Percentiles rank a stretch among this genome's conserved stretches.
Evolutionary conservation across 53 echinoderm and acorn worm species (phyloP).

Genomic region (Patiria pectinifera): DNA sequence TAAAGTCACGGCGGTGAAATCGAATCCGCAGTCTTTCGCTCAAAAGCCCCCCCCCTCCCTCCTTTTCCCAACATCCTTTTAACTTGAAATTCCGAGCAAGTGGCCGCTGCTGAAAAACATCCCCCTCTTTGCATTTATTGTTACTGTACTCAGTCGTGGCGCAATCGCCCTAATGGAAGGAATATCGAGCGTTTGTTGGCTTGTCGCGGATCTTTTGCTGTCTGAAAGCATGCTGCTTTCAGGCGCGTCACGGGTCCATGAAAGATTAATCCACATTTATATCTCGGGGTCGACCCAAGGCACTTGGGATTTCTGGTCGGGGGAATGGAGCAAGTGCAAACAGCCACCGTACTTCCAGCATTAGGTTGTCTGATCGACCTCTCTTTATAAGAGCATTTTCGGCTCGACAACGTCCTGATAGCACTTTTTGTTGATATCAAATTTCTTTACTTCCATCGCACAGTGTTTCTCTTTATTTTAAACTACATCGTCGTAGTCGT

Average conservation of each 20-base stretch:
- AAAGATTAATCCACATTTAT: slow-evolving; percentile 19
- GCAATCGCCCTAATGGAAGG: slow-evolving; percentile 51
- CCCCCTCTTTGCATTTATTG: not conserved
- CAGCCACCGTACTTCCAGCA: not conserved
- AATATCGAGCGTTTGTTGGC: slow-evolving; percentile 25
- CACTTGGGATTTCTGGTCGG: not conserved
- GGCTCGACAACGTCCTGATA: too few relatives aligned
- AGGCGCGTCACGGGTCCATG: not conserved
- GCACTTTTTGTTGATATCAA: too few relatives aligned
- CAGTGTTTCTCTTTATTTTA: too few relatives aligned
- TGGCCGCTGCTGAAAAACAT: not conserved
- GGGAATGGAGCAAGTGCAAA: not conserved
- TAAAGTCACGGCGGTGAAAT: slow-evolving; percentile 41
- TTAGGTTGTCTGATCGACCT: not conserved
- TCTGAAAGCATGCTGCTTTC: not conserved
- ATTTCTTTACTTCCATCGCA: too few relatives aligned
- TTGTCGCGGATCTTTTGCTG: not conserved
- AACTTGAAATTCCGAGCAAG: not conserved
- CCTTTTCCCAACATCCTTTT: not conserved
- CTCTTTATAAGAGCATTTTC: not conserved
- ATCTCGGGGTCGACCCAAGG: not conserved
- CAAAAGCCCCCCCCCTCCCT: not conserved
- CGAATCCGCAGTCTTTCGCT: not conserved
- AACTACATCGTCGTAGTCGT: too few relatives aligned
- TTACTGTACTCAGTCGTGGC: slow-evolving; percentile 9